Evolutionary conservation across 2,797 vertebrate genomes (phyloP), one percentile per base, ranked within the genome.

Genomic region (Rhynchonycteris naso): DNA sequence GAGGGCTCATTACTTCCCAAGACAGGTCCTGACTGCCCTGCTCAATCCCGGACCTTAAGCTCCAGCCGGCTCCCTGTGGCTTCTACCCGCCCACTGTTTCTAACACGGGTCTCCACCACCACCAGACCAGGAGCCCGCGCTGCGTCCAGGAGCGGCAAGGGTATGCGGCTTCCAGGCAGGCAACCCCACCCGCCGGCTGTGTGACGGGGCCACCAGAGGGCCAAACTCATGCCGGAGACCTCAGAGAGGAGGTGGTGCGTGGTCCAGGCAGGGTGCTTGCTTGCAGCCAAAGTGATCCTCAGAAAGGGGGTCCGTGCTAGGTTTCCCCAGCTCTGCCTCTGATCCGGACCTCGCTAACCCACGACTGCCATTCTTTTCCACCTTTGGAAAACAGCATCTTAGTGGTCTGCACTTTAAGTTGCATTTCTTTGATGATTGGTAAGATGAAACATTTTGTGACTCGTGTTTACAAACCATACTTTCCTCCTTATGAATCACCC

Each of bases 221-320:
- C 35, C 68, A 22, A 38, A 6, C 33, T 13, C 33, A 13, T 5
- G 35, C 50, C 52, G 59, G 79, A 66, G 74, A 4, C n/a, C 12
- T 1, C 0, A 12, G 47, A 56, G 43, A 47, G 75, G 61, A 43
- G 52, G 38, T 19, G 0, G 24, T 0, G 0, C 0, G 9, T 2
- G 7, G 2, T 24, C 59, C 50, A 56, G 28, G 75, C 78, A 15
- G 33, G 47, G n/a, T 33, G n/a, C n/a, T n/a, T 2, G 3, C 8
- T 0, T 3, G 26, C 52, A 6, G 10, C 66, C 35, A 9, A 5
- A 28, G 13, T 9, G 24, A 14, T 65, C 54, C 33, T 50, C 10
- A 22, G 43, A 50, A 22, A 66, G 33, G 50, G 58, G 28, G 0
- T 19, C 4, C 38, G 3, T 0, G 1, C 43, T 8, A 18, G n/a